Evolutionary conservation across 2,888 invertebrate genomes (phyloP), one percentile per base, ranked within the genome.

Genomic region (Pristionchus exspectatus): DNA sequence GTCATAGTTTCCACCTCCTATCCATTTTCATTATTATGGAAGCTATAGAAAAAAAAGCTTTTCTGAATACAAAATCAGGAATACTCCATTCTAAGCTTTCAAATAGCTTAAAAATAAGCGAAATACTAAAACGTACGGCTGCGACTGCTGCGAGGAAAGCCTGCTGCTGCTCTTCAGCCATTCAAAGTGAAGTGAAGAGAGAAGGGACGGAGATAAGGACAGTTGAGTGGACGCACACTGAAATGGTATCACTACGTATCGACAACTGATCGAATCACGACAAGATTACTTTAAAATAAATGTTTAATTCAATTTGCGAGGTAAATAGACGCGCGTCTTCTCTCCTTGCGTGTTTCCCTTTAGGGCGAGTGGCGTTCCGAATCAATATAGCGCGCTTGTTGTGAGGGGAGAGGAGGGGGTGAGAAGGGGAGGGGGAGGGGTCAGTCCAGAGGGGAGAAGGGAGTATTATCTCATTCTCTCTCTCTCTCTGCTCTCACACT

Each of bases 391-490:
- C 84, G 59, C 21, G 59, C 44, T 81, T 56, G 56, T 56, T 84
- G 84, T 56, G 84, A 50, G 81, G n/a, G 24, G 81, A 81, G 50
- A 33, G 44, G 77, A 44, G 77, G 44, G 81, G 83, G 3, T 54
- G 44, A 9, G 9, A 50, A 50, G 54, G 27, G 54, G 30, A 56
- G 56, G 30, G 56, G 59, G 56, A 84, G 84, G 59, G 84, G 84
- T 56, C 84, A 56, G 84, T n/a, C 33, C 18, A 10, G 84, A 27
- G 84, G n/a, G 83, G n/a, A 56, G 84, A 56, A 33, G 59, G 84
- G 33, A 30, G 30, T 44, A 86, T 86, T 86, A 86, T 86, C 86
- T 86, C 84, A 86, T 86, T 86, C 86, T 12, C 50, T 66, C 66
- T 59, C 30, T 63, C 50, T 21, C 33, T 24, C 27, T 27, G 0